phyloP scores from a whole-genome alignment of 2,797 vertebrate genomes.

The Poeciliopsis gracilis region DNA sequence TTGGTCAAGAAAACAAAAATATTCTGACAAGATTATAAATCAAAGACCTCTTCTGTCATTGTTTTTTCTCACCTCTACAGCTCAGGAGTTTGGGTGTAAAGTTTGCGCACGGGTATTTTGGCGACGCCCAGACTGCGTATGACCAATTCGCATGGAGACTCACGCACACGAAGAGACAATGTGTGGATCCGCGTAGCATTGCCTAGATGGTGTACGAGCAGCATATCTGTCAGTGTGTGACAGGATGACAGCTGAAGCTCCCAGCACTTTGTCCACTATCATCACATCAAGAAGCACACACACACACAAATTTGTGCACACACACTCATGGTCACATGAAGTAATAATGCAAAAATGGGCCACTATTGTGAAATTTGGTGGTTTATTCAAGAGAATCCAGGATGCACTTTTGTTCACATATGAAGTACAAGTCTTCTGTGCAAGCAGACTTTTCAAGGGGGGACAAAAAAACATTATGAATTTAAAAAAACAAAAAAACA shows the following conservation, averaged over 20 bases:
- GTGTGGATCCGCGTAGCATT: slow-evolving; percentile 77
- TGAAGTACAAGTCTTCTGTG: neutral
- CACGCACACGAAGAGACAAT: slow-evolving; percentile 33
- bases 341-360: slow-evolving; percentile 45
- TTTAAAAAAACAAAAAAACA: neutral
- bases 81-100: slow-evolving; percentile 52
- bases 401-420: neutral
- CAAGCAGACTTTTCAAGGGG: neutral
- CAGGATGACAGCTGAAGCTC: slow-evolving; percentile 93
- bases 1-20: slow-evolving; percentile 23
- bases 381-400: slow-evolving; percentile 7
- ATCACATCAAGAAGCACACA: slow-evolving; percentile 86
- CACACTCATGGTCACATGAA: slow-evolving; percentile 20
- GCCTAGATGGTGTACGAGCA: slow-evolving; percentile 91
- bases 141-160: slow-evolving; percentile 59
- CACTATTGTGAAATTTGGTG: slow-evolving; percentile 29
- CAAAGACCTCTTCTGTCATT: slow-evolving; percentile 51
- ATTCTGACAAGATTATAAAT: slow-evolving; percentile 41
- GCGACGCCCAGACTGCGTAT: slow-evolving; percentile 68
- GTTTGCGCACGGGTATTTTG: slow-evolving; percentile 58
- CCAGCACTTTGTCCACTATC: slow-evolving; percentile 96
- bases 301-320: slow-evolving; percentile 32
- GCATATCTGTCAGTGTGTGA: slow-evolving; percentile 96
- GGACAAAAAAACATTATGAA: neutral
- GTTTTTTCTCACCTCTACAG: slow-evolving; percentile 53